Base-by-base conservation (phyloP, 2,888 invertebrate species). In the Dexiosoma caninum region DNA sequence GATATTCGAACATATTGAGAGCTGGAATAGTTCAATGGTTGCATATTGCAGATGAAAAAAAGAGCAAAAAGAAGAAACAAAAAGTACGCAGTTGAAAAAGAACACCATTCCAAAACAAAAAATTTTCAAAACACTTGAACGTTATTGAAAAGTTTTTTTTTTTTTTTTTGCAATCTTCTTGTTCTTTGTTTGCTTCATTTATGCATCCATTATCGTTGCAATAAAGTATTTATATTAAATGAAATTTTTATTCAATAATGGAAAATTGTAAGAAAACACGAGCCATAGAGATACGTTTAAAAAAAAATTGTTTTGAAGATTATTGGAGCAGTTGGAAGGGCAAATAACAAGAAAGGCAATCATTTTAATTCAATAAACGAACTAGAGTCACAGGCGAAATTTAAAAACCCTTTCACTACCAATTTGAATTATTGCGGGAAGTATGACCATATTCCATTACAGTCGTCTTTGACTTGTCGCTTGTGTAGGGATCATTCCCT, bases 61-160 rank as follows among this genome's bases (percentile, higher is more conserved):
- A 23, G 12, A 6, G n/a, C n/a, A n/a, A n/a, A n/a, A n/a, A n/a
- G n/a, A n/a, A n/a, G n/a, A 4, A 16, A 30, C 8, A 19, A 75
- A 16, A 49, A 49, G 30, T n/a, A 32, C 6, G 5, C 9, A 12
- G 10, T 66, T 37, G 14, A 37, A 30, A 21, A 32, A 44, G 6
- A 21, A 32, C 35, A 19, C 12, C 19, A 44, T 37, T 27, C 8
- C 14, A 16, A 16, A 44, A 16, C 30, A 37, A 35, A 23, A 60
- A 23, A 44, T n/a, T 6, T 12, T 32, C 16, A 64, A 57, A 67
- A 59, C 59, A 67, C 75, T 75, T 67, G 42, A 67, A 75, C 59
- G 42, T 21, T 66, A 42, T 75, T 30, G 49, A 27, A 57, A 74
- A 62, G n/a, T 55, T 40, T 30, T 1, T 27, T 30, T 51, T 32